These are phyloP conservation scores for Eupsilia transversa DNA, from an alignment of 2,888 invertebrate species.

Conservation along the genomic window DNA sequence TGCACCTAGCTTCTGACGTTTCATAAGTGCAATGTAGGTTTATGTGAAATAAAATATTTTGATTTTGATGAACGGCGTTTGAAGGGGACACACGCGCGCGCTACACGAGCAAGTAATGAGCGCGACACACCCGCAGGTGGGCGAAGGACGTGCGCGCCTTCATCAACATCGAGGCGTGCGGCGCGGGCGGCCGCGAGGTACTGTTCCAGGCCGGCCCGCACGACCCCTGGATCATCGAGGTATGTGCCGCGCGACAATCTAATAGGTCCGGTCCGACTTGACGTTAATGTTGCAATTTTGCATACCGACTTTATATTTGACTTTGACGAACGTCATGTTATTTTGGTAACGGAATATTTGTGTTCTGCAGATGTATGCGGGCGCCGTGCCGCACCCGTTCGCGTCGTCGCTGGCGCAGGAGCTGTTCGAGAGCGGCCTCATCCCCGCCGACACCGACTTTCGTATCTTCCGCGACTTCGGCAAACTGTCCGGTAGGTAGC, in stretches of 20 bases:
- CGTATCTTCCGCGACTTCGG: slow-evolving; percentile 97
- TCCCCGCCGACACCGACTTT: slow-evolving; percentile 98
- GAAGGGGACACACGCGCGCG: not conserved
- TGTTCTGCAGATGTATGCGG: slow-evolving; percentile 92
- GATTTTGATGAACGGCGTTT: no score
- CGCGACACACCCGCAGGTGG: slow-evolving; percentile 88
- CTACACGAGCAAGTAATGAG: not conserved
- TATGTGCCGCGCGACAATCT: slow-evolving; percentile 55
- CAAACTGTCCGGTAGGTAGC: slow-evolving; percentile 92
- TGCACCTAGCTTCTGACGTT: no score
- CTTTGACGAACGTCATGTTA: not conserved
- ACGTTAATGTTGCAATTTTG: not conserved
- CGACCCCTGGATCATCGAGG: slow-evolving; percentile 92
- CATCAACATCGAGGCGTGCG: slow-evolving; percentile 97
- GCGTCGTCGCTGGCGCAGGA: slow-evolving; percentile 96
- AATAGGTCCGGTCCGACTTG: not conserved
- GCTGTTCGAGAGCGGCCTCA: slow-evolving; percentile 96
- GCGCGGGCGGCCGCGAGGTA: slow-evolving; percentile 96
- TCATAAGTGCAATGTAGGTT: no score
- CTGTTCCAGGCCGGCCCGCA: slow-evolving; percentile 96
- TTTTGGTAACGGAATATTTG: not conserved
- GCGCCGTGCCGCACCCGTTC: slow-evolving; percentile 95
- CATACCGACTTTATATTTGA: not conserved
- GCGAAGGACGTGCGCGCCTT: slow-evolving; percentile 93
- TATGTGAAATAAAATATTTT: no score